Evolutionary conservation across 2,797 vertebrate genomes (phyloP).

Genomic region (Gobionotothen gibberifrons): DNA sequence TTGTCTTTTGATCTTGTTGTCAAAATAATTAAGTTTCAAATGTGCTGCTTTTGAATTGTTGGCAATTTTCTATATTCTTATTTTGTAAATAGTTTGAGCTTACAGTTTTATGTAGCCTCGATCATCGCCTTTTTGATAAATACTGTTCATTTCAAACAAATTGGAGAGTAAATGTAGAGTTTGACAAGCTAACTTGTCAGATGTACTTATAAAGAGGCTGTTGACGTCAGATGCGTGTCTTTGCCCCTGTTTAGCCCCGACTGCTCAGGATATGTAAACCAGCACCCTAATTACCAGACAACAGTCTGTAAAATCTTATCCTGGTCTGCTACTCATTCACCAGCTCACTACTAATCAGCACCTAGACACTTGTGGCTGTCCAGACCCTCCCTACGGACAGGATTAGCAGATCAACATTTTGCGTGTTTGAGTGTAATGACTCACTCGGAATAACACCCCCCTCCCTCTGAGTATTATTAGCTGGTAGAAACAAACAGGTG

Average conservation of each 20-base stretch:
- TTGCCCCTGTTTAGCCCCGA: conserved; percentile 23
- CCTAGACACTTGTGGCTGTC: conserved; percentile 70
- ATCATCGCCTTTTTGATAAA: background rate
- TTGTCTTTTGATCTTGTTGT: background rate
- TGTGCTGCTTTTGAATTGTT: background rate
- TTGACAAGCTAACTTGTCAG: conserved; percentile 6
- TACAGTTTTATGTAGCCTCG: background rate
- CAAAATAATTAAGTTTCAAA: background rate
- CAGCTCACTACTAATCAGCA: conserved; percentile 67
- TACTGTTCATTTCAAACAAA: background rate
- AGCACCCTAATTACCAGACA: conserved; percentile 60
- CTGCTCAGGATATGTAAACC: conserved; percentile 59
- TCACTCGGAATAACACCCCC: conserved; percentile 25
- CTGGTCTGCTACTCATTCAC: conserved; percentile 69
- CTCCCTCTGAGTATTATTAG: conserved; percentile 33
- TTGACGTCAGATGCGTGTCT: conserved; percentile 20
- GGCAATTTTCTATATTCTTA: background rate
- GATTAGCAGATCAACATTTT: conserved; percentile 71
- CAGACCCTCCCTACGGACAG: conserved; percentile 71
- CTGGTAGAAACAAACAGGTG: conserved; percentile 75
- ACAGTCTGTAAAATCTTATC: conserved; percentile 67
- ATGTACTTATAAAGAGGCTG: background rate
- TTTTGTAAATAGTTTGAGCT: background rate
- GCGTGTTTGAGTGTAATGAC: conserved; percentile 58
- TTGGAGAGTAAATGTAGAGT: background rate